These are phyloP conservation scores for Formica exsecta DNA, from an alignment of 1,140 invertebrate species.

Conservation along the genomic window DNA sequence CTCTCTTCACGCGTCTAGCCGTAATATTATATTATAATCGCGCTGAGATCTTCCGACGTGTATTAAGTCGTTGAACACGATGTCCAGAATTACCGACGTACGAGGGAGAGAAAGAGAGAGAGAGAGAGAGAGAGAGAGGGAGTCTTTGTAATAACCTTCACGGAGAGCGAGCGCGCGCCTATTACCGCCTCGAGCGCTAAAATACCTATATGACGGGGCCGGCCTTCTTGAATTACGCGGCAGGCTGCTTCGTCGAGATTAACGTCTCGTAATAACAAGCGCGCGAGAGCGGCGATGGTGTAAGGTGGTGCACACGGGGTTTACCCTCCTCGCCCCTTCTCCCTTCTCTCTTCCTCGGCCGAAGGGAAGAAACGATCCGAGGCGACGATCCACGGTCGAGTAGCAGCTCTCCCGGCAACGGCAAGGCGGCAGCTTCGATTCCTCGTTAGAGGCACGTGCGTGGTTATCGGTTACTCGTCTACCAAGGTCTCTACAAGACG, in stretches of 20 bases:
- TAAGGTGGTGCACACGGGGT: slow-evolving; percentile 55
- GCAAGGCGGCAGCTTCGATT: slow-evolving; percentile 66
- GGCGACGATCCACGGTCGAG: slow-evolving; percentile 27
- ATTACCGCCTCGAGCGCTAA: slow-evolving; percentile 69
- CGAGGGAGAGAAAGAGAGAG: slow-evolving; percentile 4
- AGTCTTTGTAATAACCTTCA: slow-evolving; percentile 64
- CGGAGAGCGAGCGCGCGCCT: slow-evolving; percentile 56
- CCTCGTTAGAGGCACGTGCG: slow-evolving; percentile 78
- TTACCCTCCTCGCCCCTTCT: neutral
- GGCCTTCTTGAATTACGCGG: slow-evolving; percentile 69
- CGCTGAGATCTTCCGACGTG: slow-evolving; percentile 49
- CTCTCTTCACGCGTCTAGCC: slow-evolving; percentile 40
- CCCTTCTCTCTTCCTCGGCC: neutral
- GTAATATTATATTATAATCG: slow-evolving; percentile 59
- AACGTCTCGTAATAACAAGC: slow-evolving; percentile 66
- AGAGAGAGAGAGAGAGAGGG: neutral
- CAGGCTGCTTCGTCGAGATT: slow-evolving; percentile 56
- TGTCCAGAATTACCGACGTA: slow-evolving; percentile 60
- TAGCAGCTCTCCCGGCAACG: neutral
- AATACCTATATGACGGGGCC: slow-evolving; percentile 71
- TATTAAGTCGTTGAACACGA: slow-evolving; percentile 59
- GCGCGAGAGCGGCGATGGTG: slow-evolving; percentile 26
- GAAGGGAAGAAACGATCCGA: slow-evolving; percentile 62
- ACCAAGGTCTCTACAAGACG: slow-evolving; percentile 30
- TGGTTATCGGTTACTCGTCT: slow-evolving; percentile 75